Evolutionary conservation across 2,888 invertebrate species (phyloP), one percentile per base, ranked within the genome.

Genomic region (Minunthozetes semirufus): DNA sequence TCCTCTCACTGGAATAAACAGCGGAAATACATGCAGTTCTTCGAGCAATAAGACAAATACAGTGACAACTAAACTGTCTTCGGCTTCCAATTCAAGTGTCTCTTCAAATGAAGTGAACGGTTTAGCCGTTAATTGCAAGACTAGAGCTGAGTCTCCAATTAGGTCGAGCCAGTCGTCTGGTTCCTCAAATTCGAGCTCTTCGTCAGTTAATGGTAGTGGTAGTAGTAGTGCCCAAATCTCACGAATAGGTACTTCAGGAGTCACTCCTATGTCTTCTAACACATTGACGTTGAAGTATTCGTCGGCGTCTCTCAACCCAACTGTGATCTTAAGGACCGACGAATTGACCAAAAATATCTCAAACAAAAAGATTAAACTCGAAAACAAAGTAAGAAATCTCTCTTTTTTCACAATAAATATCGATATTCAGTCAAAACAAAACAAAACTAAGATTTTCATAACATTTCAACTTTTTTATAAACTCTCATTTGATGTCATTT

Each of bases 261-360:
- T 25, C 42, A 63, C 19, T 50, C n/a, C 66, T 2, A 25, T 42
- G 66, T 73, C 66, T 29, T 73, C 25, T 38, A 61, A 29, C 27
- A 33, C 50, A 53, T 53, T 78, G 63, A 78, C 78, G 27, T 42
- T 78, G 19, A 78, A 78, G 33, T 63, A 66, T 46, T 66, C 63
- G 11, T 50, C 73, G 50, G 59, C 72, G 25, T 33, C 72, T 27
- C 63, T 53, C 25, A 74, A 66, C 42, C 74, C 66, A 68, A 74
- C 74, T 74, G 74, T 74, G 74, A 74, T 74, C 22, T 42, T 70
- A 46, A 66, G 66, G 19, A 42, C 68, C 5, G 68, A 68, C 22
- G 68, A 68, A 68, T 13, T 68, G 68, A 42, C 38, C 38, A 68
- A 68, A 68, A 68, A 68, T 22, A 38, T 68, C 13, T 22, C 42